A percentile compares a stretch with the other conserved stretches of the same genome.
phyloP scores from a whole-genome alignment of 2,113 vertebrate genomes.

The Hypocryptadius cinnamomeus region DNA sequence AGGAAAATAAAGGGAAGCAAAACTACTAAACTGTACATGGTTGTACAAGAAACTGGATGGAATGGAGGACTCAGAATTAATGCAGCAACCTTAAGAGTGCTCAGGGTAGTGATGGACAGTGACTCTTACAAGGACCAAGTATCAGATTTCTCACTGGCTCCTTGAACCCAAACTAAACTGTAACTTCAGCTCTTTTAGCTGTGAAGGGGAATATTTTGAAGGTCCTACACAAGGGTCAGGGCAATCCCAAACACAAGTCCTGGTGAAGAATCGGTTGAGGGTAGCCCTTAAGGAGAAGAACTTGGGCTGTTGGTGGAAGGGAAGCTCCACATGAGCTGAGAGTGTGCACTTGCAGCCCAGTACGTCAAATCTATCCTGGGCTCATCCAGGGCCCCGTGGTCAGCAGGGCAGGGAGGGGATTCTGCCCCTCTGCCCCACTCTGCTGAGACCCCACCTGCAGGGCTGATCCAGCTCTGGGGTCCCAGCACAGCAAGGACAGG shows the following conservation, averaged over 20 bases:
- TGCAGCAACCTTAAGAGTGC: background rate
- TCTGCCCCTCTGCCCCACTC: background rate
- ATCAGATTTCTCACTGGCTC: background rate
- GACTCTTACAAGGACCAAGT: background rate
- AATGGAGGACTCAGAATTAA: background rate
- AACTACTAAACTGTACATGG: background rate
- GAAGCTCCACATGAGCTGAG: background rate
- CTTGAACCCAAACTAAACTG: background rate
- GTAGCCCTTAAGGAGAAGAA: background rate
- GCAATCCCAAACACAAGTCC: background rate
- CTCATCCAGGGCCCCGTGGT: rapidly evolving
- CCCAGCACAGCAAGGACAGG: background rate
- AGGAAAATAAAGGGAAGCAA: background rate
- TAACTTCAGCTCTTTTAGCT: background rate
- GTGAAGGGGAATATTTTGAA: background rate
- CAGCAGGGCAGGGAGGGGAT: background rate
- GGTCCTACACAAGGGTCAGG: background rate
- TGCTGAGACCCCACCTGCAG: background rate
- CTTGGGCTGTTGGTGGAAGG: background rate
- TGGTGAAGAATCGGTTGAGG: background rate
- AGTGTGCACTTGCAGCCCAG: background rate
- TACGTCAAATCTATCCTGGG: background rate
- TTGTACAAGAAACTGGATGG: background rate
- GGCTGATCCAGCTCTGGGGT: background rate
- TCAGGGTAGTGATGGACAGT: background rate